Conservation (phyloP, 1,140 invertebrate species). For the Odontomachus brunneus region DNA sequence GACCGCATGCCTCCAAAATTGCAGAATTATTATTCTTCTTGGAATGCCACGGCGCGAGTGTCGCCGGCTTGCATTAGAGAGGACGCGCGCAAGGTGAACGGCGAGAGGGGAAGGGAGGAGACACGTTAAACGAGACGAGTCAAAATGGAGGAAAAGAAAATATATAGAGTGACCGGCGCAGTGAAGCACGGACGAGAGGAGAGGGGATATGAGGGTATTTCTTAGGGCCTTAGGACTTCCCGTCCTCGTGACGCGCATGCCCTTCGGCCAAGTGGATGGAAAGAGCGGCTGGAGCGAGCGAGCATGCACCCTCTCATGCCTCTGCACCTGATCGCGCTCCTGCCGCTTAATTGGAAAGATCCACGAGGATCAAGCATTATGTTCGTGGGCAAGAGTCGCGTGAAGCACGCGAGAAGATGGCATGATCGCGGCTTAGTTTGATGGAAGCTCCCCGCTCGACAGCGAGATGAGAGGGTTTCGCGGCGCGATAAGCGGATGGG, state of each 20-base stretch:
- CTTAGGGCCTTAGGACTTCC: slow-evolving; percentile 17
- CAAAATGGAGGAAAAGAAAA: neutral
- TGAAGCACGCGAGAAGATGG: slow-evolving; percentile 70
- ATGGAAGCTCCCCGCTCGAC: slow-evolving; percentile 45
- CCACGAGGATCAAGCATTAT: slow-evolving; percentile 72
- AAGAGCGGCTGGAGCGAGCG: slow-evolving; percentile 13
- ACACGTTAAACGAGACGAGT: slow-evolving; percentile 15
- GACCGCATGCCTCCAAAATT: slow-evolving; percentile 70
- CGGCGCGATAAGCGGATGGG: slow-evolving; percentile 12
- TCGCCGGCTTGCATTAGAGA: slow-evolving; percentile 61
- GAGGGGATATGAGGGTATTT: neutral
- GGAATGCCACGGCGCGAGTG: slow-evolving; percentile 70
- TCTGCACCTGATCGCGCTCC: slow-evolving; percentile 71
- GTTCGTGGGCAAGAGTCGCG: slow-evolving; percentile 69
- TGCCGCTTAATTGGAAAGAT: slow-evolving; percentile 74
- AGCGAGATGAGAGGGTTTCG: slow-evolving; percentile 57
- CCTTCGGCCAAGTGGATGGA: slow-evolving; percentile 46
- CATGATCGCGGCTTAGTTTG: slow-evolving; percentile 47
- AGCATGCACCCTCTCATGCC: slow-evolving; percentile 57
- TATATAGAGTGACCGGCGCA: neutral
- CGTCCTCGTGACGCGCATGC: slow-evolving; percentile 28
- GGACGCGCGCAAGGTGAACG: slow-evolving; percentile 43
- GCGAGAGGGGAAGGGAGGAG: neutral
- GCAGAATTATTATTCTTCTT: slow-evolving; percentile 76
- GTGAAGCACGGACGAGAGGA: neutral